These are phyloP conservation scores for Callospermophilus lateralis DNA, from an alignment of 2,113 vertebrate genomes.

Conservation along the genomic window DNA sequence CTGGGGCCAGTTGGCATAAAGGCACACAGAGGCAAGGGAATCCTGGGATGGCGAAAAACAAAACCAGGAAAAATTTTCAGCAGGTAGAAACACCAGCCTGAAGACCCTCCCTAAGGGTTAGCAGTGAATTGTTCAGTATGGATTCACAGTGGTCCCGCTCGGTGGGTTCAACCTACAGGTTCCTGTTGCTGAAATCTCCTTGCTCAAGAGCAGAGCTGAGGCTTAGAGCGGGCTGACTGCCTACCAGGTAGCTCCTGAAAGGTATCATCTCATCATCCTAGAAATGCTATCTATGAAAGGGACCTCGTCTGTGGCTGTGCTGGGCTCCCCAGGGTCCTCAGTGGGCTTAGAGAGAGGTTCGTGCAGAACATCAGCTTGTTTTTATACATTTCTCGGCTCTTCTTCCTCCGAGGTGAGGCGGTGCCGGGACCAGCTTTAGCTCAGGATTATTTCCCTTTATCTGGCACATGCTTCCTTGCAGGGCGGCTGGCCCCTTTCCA, in stretches of 20 bases:
- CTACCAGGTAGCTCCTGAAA: neutral
- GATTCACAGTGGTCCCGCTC: neutral
- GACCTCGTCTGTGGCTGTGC: neutral
- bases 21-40: neutral
- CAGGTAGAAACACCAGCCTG: neutral
- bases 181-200: neutral
- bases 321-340: neutral
- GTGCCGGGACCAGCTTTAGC: neutral
- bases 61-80: neutral
- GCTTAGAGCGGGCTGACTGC: too few species aligned
- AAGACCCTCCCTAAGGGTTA: neutral
- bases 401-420: neutral
- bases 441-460: neutral
- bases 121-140: neutral
- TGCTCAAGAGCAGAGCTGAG: neutral
- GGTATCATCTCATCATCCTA: neutral
- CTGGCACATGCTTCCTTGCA: neutral
- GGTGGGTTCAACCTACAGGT: neutral
- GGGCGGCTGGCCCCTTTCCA: neutral
- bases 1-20: neutral
- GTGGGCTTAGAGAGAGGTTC: rapidly evolving
- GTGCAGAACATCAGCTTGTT: neutral
- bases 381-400: neutral
- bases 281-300: neutral
- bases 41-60: neutral